Conservation (phyloP, 2,888 invertebrate species). For the Digitonthophagus gazella region DNA sequence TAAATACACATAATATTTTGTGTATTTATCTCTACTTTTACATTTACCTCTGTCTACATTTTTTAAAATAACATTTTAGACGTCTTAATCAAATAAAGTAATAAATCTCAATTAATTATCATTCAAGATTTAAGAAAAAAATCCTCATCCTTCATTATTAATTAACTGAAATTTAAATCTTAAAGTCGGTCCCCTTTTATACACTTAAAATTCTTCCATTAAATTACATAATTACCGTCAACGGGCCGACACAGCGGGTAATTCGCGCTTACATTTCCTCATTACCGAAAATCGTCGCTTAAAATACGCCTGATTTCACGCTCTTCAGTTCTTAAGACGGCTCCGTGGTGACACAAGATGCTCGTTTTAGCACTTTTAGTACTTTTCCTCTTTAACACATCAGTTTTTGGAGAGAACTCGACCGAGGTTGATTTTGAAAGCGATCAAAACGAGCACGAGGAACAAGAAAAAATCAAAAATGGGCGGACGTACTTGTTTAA, state of each 20-base stretch:
- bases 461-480: constrained; percentile 18
- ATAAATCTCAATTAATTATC: too few species aligned
- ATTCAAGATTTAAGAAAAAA: too few species aligned
- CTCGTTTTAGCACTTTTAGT: neutral
- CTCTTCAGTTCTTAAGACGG: neutral
- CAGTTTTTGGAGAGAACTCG: neutral
- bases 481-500: constrained; percentile 25
- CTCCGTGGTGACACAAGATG: constrained; percentile 3
- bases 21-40: too few species aligned
- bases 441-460: neutral
- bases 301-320: constrained; percentile 28
- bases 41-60: too few species aligned
- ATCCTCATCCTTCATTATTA: too few species aligned
- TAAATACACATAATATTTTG: too few species aligned
- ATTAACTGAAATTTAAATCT: neutral
- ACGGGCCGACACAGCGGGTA: constrained; percentile 21
- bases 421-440: constrained; percentile 17
- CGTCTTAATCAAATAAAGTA: too few species aligned
- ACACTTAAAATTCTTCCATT: neutral
- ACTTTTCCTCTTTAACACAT: neutral
- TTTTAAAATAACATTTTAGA: too few species aligned
- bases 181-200: neutral
- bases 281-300: constrained; percentile 27
- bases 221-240: constrained; percentile 24
- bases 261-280: constrained; percentile 28